These are phyloP conservation scores for Actenoides hombroni DNA, from an alignment of 2,113 vertebrate genomes.

Conservation along the genomic window DNA sequence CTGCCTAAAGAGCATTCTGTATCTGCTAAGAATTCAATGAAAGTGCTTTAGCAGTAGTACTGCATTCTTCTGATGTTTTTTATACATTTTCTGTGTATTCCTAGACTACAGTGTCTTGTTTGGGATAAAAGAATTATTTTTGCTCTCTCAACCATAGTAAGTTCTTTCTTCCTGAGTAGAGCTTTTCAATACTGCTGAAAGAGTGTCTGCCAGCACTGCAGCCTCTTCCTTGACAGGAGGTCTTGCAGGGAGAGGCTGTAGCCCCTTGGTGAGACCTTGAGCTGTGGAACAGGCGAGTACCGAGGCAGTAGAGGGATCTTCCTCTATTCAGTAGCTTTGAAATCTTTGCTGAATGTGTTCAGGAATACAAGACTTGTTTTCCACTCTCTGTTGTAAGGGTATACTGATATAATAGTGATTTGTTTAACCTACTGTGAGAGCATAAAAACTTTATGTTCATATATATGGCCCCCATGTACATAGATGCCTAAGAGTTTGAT, in stretches of 20 bases:
- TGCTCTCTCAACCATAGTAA: neutral
- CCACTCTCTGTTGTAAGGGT: neutral
- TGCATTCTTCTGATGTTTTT: neutral
- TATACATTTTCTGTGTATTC: neutral
- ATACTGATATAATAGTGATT: neutral
- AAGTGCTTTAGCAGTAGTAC: neutral
- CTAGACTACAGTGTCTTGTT: neutral
- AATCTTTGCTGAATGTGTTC: neutral
- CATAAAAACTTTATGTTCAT: neutral
- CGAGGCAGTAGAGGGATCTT: neutral
- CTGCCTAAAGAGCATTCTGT: neutral
- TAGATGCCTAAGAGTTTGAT: neutral
- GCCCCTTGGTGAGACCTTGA: neutral
- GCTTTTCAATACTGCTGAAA: neutral
- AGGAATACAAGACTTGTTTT: neutral
- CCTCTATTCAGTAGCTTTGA: neutral
- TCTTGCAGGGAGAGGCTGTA: neutral
- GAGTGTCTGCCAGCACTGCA: neutral
- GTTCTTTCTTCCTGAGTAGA: neutral
- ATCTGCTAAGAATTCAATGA: neutral
- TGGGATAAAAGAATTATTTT: neutral
- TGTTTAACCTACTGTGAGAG: neutral
- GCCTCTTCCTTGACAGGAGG: neutral
- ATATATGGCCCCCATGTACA: neutral
- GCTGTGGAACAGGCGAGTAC: neutral